A percentile compares a stretch with the other conserved stretches of the same genome.
Conservation (phyloP, 2,113 vertebrate genomes). For the Syngnathus scovelli region DNA sequence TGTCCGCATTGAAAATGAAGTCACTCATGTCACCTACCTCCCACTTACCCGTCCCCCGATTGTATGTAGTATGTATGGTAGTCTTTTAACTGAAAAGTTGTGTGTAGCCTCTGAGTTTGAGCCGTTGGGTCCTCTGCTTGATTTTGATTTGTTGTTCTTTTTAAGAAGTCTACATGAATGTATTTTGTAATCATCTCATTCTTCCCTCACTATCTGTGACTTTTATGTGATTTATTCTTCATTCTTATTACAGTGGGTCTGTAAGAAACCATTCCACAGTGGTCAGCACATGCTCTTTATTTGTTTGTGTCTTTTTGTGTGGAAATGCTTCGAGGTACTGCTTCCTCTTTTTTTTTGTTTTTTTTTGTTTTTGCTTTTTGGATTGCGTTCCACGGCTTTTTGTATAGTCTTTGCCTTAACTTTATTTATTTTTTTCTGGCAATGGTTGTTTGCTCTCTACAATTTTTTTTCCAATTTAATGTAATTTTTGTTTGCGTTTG, state of each 20-base stretch:
- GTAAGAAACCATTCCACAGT: not conserved
- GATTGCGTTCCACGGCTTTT: constrained; percentile 9
- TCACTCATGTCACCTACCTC: not conserved
- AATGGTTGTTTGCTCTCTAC: constrained; percentile 33
- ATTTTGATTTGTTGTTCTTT: constrained; percentile 30
- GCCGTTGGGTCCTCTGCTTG: constrained; percentile 43
- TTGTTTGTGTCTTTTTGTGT: not conserved
- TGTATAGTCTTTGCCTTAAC: constrained; percentile 53
- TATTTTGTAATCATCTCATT: constrained; percentile 36
- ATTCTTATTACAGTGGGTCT: constrained; percentile 3
- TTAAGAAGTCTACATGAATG: constrained; percentile 64
- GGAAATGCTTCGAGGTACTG: not conserved
- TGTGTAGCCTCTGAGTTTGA: constrained; percentile 27
- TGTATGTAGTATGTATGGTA: constrained; percentile 7
- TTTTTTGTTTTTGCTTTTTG: constrained; percentile 1
- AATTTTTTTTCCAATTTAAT: constrained; percentile 19
- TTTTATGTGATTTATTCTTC: constrained; percentile 10
- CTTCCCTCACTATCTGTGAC: constrained; percentile 36
- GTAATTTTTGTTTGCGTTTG: constrained; percentile 27
- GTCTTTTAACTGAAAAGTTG: constrained; percentile 31
- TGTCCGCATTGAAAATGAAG: no score
- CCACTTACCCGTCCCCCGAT: not conserved
- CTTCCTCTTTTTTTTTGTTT: constrained; percentile 4
- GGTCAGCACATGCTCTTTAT: not conserved
- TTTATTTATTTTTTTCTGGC: constrained; percentile 25